These are phyloP conservation scores for Heliornis fulica DNA, from an alignment of 2,113 vertebrate species.

Conservation along the genomic window DNA sequence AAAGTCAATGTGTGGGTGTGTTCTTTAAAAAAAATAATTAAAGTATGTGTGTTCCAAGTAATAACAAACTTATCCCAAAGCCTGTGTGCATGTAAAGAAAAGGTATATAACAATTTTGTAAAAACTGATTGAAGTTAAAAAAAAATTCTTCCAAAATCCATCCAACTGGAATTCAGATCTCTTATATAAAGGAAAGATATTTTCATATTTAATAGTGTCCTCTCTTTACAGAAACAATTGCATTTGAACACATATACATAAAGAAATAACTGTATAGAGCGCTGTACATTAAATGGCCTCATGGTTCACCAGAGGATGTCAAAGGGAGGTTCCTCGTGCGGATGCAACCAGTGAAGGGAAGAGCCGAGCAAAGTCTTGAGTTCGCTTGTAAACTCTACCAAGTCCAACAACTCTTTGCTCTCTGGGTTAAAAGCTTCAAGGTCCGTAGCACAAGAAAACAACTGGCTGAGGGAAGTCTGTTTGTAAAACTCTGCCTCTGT, in stretches of 20 bases:
- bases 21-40: slow-evolving; percentile 64
- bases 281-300: slow-evolving; percentile 67
- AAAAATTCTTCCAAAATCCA: slow-evolving; percentile 79
- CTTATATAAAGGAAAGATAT: slow-evolving; percentile 84
- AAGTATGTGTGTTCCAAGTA: slow-evolving; percentile 76
- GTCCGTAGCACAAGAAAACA: slow-evolving; percentile 89
- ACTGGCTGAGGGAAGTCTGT: slow-evolving; percentile 90
- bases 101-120: slow-evolving; percentile 73
- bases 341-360: slow-evolving; percentile 85
- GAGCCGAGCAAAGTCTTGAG: slow-evolving; percentile 89
- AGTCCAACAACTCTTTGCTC: slow-evolving; percentile 91
- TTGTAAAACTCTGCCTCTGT: slow-evolving; percentile 91
- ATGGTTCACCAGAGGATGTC: slow-evolving; percentile 75
- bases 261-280: slow-evolving; percentile 75
- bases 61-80: slow-evolving; percentile 81
- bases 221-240: slow-evolving; percentile 82
- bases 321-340: slow-evolving; percentile 57
- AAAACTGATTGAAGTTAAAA: slow-evolving; percentile 80
- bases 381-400: slow-evolving; percentile 91
- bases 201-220: slow-evolving; percentile 85
- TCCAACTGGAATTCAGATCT: slow-evolving; percentile 78
- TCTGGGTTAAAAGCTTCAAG: slow-evolving; percentile 88
- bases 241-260: slow-evolving; percentile 83
- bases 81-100: slow-evolving; percentile 78
- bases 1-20: slow-evolving; percentile 67